Evolutionary conservation across 2,888 invertebrate genomes (phyloP), one percentile per base, ranked within the genome.

Genomic region (Cheilosia vernalis): DNA sequence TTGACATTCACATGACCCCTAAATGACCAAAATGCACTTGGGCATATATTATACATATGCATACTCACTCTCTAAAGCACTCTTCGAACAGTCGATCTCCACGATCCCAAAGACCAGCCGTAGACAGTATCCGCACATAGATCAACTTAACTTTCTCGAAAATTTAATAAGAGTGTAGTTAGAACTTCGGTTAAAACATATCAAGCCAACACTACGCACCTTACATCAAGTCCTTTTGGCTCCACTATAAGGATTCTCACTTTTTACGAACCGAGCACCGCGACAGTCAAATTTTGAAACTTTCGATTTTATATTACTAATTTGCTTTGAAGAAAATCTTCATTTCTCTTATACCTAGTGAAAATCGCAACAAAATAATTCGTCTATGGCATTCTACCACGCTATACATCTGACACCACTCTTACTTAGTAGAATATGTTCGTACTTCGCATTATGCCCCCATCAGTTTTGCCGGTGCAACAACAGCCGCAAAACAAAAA

Each of bases 361-460:
- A 73, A 78, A 78, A 67, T 58, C 61, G 64, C 70, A 51, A 56
- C 44, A 79, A 66, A 56, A 66, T 47, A 64, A 55, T 51, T 47
- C 44, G 24, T 49, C 55, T 53, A 55, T 55, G 60, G 37, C 60
- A 63, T 69, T 63, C 69, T 66, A 77, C 44, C 66, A 70, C 60
- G 73, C 58, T 73, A 47, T 55, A 84, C 79, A 74, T 79, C 69
- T 70, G 84, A 64, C 73, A 79, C 73, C 79, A 74, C 79, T 74
- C 84, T 81, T 81, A 81, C 81, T 81, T 81, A 61, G 69, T 63
- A 69, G 81, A 81, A 69, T 70, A 70, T 49, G 63, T 56, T 63
- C 37, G 67, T 72, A 44, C 53, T 61, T 74, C 47, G 74, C 78
- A 84, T 63, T 58, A 58, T 70, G 64, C 79, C 73, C 69, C 64